Evolutionary conservation across 1,140 invertebrate genomes (phyloP).

Genomic region (Drosophila sulfurigaster): DNA sequence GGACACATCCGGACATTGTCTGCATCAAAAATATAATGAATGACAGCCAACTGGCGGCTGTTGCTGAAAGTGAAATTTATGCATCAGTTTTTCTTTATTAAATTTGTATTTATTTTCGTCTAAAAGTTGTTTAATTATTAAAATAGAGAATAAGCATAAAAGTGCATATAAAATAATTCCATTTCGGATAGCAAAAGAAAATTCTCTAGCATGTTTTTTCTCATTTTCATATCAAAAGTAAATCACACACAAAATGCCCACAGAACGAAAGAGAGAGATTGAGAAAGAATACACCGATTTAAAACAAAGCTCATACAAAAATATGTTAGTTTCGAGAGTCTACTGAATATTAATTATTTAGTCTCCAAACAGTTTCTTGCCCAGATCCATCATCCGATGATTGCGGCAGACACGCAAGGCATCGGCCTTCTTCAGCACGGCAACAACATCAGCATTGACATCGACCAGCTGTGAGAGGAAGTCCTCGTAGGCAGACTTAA

Average conservation of each 20-base stretch:
- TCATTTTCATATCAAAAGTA: slow-evolving; percentile 29
- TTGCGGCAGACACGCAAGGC: slow-evolving; percentile 93
- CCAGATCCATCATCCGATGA: slow-evolving; percentile 94
- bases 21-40: slow-evolving; percentile 40
- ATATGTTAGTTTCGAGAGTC: slow-evolving; percentile 6
- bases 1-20: slow-evolving; percentile 4
- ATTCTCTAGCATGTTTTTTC: neutral
- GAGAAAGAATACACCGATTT: slow-evolving; percentile 38
- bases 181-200: slow-evolving; percentile 30
- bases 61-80: slow-evolving; percentile 55
- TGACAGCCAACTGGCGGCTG: slow-evolving; percentile 46
- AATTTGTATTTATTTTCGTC: slow-evolving; percentile 35
- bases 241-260: slow-evolving; percentile 28
- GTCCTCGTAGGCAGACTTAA: slow-evolving; percentile 95
- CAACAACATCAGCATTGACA: slow-evolving; percentile 90
- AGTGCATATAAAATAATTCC: slow-evolving; percentile 72
- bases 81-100: slow-evolving; percentile 30
- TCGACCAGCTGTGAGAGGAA: slow-evolving; percentile 93
- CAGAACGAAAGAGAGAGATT: neutral
- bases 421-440: slow-evolving; percentile 93
- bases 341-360: slow-evolving; percentile 80
- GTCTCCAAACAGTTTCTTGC: slow-evolving; percentile 93
- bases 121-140: slow-evolving; percentile 60
- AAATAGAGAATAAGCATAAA: slow-evolving; percentile 68
- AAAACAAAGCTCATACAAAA: slow-evolving; percentile 44